Evolutionary conservation across 2,113 vertebrate species (phyloP).

Genomic region (Pristiophorus japonicus): DNA sequence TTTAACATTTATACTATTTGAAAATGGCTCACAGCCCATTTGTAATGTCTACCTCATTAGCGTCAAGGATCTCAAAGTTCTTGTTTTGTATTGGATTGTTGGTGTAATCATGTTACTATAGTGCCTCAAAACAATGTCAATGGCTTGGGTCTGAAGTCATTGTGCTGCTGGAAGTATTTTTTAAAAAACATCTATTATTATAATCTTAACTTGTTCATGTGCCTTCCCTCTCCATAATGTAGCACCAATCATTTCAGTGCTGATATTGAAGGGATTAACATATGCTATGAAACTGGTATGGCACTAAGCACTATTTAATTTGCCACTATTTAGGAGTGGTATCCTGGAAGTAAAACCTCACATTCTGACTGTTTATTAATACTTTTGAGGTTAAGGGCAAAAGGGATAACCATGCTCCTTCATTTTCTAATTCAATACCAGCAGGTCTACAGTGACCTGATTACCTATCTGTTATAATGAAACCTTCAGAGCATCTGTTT

Average conservation of each 20-base stretch:
- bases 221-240: neutral
- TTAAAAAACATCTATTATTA: neutral
- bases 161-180: neutral
- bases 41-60: neutral
- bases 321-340: neutral
- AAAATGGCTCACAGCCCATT: neutral
- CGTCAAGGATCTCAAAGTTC: neutral
- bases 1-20: neutral
- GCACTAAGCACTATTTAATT: neutral
- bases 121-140: neutral
- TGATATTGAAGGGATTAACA: neutral
- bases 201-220: neutral
- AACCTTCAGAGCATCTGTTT: slow-evolving; percentile 65
- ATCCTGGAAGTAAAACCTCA: neutral
- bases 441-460: neutral
- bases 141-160: neutral
- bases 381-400: neutral
- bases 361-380: neutral
- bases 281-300: neutral
- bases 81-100: neutral
- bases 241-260: neutral
- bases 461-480: slow-evolving; percentile 28
- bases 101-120: neutral
- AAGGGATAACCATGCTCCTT: neutral
- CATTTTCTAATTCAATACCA: neutral